These are phyloP conservation scores for Panagrolaimus sp. DNA, from an alignment of 1,140 invertebrate species.

Conservation along the genomic window DNA sequence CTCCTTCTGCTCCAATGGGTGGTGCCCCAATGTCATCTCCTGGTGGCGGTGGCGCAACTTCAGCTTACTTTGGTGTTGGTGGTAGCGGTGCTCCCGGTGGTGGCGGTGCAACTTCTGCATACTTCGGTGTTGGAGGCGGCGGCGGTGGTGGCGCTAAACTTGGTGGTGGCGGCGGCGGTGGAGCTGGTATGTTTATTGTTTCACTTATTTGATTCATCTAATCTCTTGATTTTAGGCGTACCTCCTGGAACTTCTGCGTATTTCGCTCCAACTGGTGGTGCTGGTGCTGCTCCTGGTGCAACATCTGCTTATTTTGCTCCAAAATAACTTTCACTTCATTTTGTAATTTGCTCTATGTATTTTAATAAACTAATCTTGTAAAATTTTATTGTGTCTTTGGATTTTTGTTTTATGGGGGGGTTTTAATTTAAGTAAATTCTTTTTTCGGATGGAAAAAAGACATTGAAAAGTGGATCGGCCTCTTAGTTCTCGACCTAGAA, in stretches of 20 bases:
- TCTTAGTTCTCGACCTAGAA: slow-evolving; percentile 14
- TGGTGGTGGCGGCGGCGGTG: slow-evolving; percentile 13
- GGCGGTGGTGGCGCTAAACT: slow-evolving; percentile 19
- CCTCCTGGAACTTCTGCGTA: slow-evolving; percentile 15
- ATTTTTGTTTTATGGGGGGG: neutral
- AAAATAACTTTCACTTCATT: neutral
- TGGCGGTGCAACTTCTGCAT: neutral
- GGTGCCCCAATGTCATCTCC: neutral
- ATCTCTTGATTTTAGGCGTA: neutral
- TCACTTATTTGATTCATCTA: too few relatives aligned
- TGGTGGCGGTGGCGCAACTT: slow-evolving; percentile 11
- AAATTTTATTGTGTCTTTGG: neutral
- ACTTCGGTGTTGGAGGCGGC: slow-evolving; percentile 16
- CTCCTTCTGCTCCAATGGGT: slow-evolving; percentile 15
- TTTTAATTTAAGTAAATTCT: neutral
- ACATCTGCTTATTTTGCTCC: slow-evolving; percentile 20
- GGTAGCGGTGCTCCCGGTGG: slow-evolving; percentile 12
- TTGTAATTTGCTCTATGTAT: neutral
- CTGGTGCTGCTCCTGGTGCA: slow-evolving; percentile 9
- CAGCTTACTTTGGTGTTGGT: slow-evolving; percentile 20
- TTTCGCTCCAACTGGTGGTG: slow-evolving; percentile 2
- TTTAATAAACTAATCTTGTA: neutral
- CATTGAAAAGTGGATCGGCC: neutral
- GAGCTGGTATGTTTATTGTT: too few relatives aligned
- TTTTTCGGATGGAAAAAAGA: slow-evolving; percentile 1